Percentiles rank a stretch among this genome's conserved stretches.
Evolutionary conservation across 2,113 vertebrate genomes (phyloP).

Genomic region (Clarias batrachus): DNA sequence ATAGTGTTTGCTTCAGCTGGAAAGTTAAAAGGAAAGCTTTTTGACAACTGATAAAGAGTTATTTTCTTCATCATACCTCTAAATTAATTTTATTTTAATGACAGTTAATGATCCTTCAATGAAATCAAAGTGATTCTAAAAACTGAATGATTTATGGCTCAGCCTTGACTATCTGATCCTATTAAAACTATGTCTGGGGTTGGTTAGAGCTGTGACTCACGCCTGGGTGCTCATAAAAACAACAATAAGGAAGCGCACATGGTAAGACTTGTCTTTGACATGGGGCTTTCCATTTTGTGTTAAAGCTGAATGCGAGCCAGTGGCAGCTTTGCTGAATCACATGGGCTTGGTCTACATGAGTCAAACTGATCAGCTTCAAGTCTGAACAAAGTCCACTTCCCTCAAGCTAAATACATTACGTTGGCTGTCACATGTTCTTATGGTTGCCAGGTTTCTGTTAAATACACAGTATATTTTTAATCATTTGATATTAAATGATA

Average conservation of each 20-base stretch:
- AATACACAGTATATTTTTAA: not conserved
- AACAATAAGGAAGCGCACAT: conserved; percentile 38
- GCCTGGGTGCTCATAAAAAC: conserved; percentile 39
- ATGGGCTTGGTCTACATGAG: conserved; percentile 42
- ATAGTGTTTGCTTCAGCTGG: not conserved
- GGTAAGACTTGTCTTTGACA: conserved; percentile 46
- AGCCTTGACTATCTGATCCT: conserved; percentile 9
- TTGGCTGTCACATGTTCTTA: conserved; percentile 31
- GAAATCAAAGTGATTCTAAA: not conserved
- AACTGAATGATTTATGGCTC: not conserved
- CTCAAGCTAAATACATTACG: conserved; percentile 43
- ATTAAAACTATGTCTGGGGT: not conserved
- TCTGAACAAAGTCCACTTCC: conserved; percentile 40
- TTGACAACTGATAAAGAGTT: not conserved
- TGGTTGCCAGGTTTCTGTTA: not conserved
- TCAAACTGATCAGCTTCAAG: conserved; percentile 38
- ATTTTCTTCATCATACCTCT: not conserved
- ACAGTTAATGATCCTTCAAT: not conserved
- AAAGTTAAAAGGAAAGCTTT: not conserved
- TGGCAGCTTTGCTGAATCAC: conserved; percentile 51
- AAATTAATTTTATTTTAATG: not conserved
- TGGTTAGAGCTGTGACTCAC: conserved; percentile 41
- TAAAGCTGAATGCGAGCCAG: conserved; percentile 25
- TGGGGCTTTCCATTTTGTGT: conserved; percentile 53
- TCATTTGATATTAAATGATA: not conserved